These are phyloP conservation scores for Ceratina australensis DNA, from an alignment of 1,140 invertebrate species.

Conservation along the genomic window DNA sequence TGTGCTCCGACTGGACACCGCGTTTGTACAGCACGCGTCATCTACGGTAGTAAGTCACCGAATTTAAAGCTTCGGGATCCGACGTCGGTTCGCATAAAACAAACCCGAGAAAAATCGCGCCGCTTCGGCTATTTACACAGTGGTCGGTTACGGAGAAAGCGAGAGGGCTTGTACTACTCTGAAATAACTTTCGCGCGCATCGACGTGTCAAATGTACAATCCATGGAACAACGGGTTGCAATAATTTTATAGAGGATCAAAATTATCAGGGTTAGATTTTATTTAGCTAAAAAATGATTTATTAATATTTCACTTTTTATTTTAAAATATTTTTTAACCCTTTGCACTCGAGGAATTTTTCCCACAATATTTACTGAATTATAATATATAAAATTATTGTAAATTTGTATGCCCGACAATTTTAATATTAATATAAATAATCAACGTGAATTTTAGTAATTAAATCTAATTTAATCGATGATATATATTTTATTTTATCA, in stretches of 20 bases:
- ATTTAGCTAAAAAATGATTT: too few relatives aligned
- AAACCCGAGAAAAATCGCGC: slow-evolving; percentile 16
- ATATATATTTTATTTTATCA: too few relatives aligned
- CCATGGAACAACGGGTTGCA: not conserved
- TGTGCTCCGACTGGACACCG: slow-evolving; percentile 9
- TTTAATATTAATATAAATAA: too few relatives aligned
- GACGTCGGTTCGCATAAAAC: slow-evolving; percentile 29
- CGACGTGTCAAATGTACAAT: not conserved
- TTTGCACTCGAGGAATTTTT: too few relatives aligned
- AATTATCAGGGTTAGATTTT: too few relatives aligned
- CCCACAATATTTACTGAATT: too few relatives aligned
- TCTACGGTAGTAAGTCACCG: slow-evolving; percentile 43
- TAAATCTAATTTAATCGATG: too few relatives aligned
- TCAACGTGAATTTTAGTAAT: too few relatives aligned
- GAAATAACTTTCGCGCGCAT: not conserved
- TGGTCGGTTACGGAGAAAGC: not conserved
- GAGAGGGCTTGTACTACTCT: not conserved
- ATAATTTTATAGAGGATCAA: not conserved
- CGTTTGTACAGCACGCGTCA: slow-evolving; percentile 29
- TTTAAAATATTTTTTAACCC: too few relatives aligned
- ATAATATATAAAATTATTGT: too few relatives aligned
- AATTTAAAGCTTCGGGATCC: slow-evolving; percentile 50
- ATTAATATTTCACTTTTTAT: too few relatives aligned
- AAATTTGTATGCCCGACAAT: too few relatives aligned
- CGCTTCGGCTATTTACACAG: not conserved